Evolutionary conservation across 1,140 invertebrate genomes (phyloP), one percentile per base, ranked within the genome.

Genomic region (Ceratosolen solmsi): DNA sequence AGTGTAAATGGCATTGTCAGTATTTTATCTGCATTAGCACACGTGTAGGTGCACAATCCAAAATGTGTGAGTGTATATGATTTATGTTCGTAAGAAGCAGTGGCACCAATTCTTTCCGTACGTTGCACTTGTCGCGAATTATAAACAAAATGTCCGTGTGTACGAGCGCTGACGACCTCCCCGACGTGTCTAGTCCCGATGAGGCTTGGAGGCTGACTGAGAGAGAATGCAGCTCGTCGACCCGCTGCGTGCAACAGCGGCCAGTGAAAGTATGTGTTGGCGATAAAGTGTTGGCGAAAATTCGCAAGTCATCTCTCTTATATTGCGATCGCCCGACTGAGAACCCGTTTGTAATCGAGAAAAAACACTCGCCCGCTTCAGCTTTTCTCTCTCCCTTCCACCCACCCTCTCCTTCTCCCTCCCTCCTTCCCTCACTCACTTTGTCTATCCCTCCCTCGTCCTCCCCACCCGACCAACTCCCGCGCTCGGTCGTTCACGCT

Each of bases 191-290:
- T 75, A 38, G 49, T 70, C 78, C 22, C 72, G 82, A 0, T 60
- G 74, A 74, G 51, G 73, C 60, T 76, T 46, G 79, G 72, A 76
- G 56, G 73, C 79, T 70, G 72, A 81, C 79, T 81, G 79, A 75
- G 36, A 33, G 75, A 78, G 70, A 71, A 71, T 71, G 41, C 76
- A 58, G 54, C 46, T 54, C 25, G 58, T 27, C 58, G 20, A 30
- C n/a, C n/a, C 46, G 63, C 27, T 63, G 46, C 60, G 46, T 79
- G 77, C 65, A 71, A 20, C n/a, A 51, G 72, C 51, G 27, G 72
- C 51, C 36, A 75, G 73, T 60, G 74, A 77, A 77, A 77, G 74
- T 77, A 41, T 63, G 38, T 9, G 74, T 33, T 15, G 22, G 17
- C 73, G 71, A 51, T 73, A 73, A 73, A 54, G 41, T n/a, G 71